These are phyloP conservation scores for Lepidurus arcticus DNA, from an alignment of 1,140 invertebrate species.

Conservation along the genomic window DNA sequence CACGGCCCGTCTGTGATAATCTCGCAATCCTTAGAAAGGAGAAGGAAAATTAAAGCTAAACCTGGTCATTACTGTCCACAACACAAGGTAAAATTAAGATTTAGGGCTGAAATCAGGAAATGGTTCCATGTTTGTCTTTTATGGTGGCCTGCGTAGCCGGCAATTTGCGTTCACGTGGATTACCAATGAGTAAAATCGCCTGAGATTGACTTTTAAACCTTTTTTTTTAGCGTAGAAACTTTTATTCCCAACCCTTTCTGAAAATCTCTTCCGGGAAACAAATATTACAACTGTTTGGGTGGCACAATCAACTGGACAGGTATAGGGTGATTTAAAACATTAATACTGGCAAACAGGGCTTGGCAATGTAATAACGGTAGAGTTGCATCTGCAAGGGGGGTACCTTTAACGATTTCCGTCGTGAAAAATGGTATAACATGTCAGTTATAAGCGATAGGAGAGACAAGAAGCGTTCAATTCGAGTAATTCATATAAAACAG, in stretches of 20 bases:
- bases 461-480: neutral
- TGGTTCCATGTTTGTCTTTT: neutral
- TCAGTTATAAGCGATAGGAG: neutral
- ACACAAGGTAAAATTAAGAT: neutral
- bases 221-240: neutral
- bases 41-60: neutral
- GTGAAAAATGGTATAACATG: neutral
- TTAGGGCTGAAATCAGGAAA: neutral
- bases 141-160: neutral
- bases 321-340: constrained; percentile 7
- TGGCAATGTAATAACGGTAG: constrained; percentile 7
- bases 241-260: constrained; percentile 9
- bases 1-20: neutral
- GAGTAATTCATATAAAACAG: neutral
- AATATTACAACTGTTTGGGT: neutral
- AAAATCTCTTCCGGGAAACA: neutral
- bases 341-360: constrained; percentile 19
- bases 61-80: constrained; percentile 9
- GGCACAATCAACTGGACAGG: neutral
- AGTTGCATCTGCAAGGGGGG: neutral
- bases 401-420: neutral
- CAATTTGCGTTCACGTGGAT: neutral
- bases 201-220: neutral
- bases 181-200: neutral
- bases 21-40: neutral